Evolutionary conservation across 37 sponge, comb jelly and placozoan genomes (phyloP), one percentile per base, ranked within the genome.

Genomic region (Diacarnus erythraeanus): DNA sequence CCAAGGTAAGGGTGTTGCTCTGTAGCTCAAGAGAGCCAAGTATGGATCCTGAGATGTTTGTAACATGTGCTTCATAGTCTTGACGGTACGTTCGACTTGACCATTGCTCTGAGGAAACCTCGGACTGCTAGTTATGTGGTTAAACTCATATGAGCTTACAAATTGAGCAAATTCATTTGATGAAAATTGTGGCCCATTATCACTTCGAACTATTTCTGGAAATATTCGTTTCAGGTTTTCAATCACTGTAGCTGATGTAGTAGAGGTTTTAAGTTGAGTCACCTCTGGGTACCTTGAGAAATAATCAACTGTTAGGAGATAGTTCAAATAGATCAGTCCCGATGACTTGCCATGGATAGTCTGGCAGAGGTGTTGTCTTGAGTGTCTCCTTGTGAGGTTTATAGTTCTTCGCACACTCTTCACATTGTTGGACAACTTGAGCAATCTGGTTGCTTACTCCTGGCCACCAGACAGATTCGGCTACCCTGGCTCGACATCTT

Each of bases 1-100:
- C 89, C 89, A 88, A 1, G 75, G 66, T 20, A 88, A 38, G 4
- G 83, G 84, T n/a, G 84, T 88, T n/a, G 89, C 12, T 21, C 88
- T 35, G 34, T 88, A 88, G 38, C 57, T 65, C 71, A 87, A 76
- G 17, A 82, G 56, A 27, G 79, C 75, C 37, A 66, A 56, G 43
- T 63, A 56, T n/a, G 69, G 79, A 60, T 83, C 84, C 2, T 59
- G 25, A 12, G 69, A 51, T 1, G 61, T 26, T 12, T 30, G 30
- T 15, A 88, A 40, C 22, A 88, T 44, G 17, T 42, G 25, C 35
- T 83, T 83, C 0, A 83, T 75, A 40, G 83, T 83, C 69, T 88
- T 43, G 35, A 83, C 89, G 15, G 74, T 39, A 0, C 79, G 36
- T 35, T 88, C 88, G 1, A 71, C 88, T 36, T 63, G 74, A 29